These are phyloP conservation scores for Drymonia ruficornis DNA, from an alignment of 2,888 invertebrate species.

Conservation along the genomic window DNA sequence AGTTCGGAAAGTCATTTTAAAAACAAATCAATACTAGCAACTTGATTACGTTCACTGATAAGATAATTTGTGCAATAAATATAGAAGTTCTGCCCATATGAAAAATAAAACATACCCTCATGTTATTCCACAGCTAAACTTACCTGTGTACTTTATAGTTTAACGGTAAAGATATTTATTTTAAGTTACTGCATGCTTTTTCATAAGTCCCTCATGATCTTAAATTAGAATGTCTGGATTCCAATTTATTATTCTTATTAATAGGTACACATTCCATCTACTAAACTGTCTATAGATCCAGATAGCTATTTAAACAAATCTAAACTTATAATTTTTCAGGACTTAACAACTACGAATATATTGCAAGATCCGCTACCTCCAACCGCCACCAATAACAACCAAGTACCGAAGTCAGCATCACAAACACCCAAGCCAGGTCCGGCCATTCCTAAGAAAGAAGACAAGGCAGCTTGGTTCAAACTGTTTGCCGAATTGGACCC, in stretches of 20 bases:
- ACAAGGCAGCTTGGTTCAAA: slow-evolving; percentile 91
- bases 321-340: slow-evolving; percentile 44
- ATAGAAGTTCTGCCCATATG: neutral
- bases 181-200: no score
- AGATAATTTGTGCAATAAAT: neutral
- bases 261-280: no score
- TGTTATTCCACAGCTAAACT: no score
- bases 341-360: slow-evolving; percentile 49
- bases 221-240: no score
- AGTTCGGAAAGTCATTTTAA: slow-evolving; percentile 5
- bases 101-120: neutral
- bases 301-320: no score
- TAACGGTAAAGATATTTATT: no score
- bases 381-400: slow-evolving; percentile 36
- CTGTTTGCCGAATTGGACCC: slow-evolving; percentile 97
- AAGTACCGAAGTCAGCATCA: slow-evolving; percentile 33
- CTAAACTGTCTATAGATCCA: no score
- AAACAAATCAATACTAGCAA: neutral
- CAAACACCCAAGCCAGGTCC: neutral
- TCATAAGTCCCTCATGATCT: no score
- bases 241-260: no score
- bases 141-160: no score
- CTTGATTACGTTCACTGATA: neutral
- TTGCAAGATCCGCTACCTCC: slow-evolving; percentile 56
- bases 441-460: slow-evolving; percentile 77